phyloP scores from a whole-genome alignment of 2,797 vertebrate genomes.

The Myripristis jacobus region DNA sequence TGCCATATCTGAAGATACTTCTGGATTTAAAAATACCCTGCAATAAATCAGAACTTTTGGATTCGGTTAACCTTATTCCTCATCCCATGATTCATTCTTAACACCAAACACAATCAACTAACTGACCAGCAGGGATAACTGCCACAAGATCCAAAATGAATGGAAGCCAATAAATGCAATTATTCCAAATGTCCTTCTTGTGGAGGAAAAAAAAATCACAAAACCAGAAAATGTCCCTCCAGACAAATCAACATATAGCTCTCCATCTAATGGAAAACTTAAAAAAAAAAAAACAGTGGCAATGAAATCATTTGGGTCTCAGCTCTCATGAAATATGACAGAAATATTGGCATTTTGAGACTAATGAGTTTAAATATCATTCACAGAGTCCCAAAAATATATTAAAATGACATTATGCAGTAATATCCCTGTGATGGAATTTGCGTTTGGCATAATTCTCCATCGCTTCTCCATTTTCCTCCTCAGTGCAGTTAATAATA shows the following conservation, averaged over 20 bases:
- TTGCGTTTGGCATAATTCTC: slow-evolving; percentile 65
- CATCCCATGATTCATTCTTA: too few species aligned
- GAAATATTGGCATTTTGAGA: slow-evolving; percentile 66
- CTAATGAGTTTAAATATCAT: slow-evolving; percentile 75
- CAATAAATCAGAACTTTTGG: too few species aligned
- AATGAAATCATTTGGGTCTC: slow-evolving; percentile 30
- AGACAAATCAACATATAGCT: slow-evolving; percentile 5
- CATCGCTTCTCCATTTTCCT: slow-evolving; percentile 19
- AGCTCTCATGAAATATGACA: slow-evolving; percentile 42
- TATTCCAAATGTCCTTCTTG: too few species aligned
- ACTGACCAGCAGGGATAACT: too few species aligned
- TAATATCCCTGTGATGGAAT: slow-evolving; percentile 59
- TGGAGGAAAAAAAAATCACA: too few species aligned
- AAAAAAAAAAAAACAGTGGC: slow-evolving; percentile 1
- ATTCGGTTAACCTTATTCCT: too few species aligned
- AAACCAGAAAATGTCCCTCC: too few species aligned
- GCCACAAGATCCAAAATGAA: too few species aligned
- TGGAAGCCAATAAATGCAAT: too few species aligned
- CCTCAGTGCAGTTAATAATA: slow-evolving; percentile 54
- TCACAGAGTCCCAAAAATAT: slow-evolving; percentile 59
- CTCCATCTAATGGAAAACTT: slow-evolving; percentile 11
- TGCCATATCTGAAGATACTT: too few species aligned
- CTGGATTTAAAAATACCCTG: too few species aligned
- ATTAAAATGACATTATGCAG: slow-evolving; percentile 62
- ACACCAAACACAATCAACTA: too few species aligned